Evolutionary conservation across 2,113 vertebrate genomes (phyloP).

Genomic region (Rana temporaria): DNA sequence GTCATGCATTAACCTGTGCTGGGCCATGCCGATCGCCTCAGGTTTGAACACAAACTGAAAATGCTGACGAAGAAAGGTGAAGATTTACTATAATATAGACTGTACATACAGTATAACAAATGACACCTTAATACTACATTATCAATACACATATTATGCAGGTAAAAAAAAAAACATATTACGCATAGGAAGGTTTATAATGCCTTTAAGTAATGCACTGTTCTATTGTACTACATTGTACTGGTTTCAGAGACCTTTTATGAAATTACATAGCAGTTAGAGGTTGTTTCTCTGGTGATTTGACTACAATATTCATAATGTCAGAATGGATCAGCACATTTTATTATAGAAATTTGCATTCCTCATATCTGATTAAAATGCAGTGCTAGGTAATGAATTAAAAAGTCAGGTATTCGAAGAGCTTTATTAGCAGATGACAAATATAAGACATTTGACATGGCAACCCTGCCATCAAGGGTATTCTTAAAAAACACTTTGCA

Average conservation of each 20-base stretch:
- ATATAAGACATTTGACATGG: not conserved
- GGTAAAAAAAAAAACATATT: too few relatives aligned
- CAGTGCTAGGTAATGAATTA: not conserved
- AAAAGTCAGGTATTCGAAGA: slow-evolving; percentile 10
- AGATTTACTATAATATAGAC: not conserved
- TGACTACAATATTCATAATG: not conserved
- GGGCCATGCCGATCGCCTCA: too few relatives aligned
- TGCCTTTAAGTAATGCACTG: too few relatives aligned
- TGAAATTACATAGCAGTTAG: not conserved
- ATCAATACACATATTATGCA: too few relatives aligned
- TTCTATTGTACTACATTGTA: too few relatives aligned
- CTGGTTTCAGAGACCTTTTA: not conserved
- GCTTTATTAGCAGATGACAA: slow-evolving; percentile 30
- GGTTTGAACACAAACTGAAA: too few relatives aligned
- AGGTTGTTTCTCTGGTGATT: not conserved
- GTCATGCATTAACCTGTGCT: too few relatives aligned
- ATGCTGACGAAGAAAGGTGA: too few relatives aligned
- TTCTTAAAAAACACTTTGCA: too few relatives aligned
- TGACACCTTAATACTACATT: too few relatives aligned
- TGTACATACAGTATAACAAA: too few relatives aligned
- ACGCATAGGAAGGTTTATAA: too few relatives aligned
- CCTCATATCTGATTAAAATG: not conserved
- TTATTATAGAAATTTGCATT: not conserved
- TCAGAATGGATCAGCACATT: not conserved
- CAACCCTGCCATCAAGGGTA: not conserved